phyloP scores from a whole-genome alignment of 2,113 vertebrate genomes.

The Poeciliopsis prolifica region DNA sequence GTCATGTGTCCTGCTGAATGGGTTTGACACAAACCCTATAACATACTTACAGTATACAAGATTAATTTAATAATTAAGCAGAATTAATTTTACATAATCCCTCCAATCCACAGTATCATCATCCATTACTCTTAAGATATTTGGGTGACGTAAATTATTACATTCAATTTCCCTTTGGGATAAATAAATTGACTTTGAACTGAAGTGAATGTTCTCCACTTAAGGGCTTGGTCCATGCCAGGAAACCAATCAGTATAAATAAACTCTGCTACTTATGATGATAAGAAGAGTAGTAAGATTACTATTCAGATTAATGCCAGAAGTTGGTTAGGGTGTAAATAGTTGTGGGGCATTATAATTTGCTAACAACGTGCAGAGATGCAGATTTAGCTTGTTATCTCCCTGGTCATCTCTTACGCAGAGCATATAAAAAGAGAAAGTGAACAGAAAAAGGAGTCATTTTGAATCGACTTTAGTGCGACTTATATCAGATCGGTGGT shows the following conservation, averaged over 20 bases:
- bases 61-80: too few relatives aligned
- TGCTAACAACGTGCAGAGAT: not conserved
- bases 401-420: not conserved
- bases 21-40: too few relatives aligned
- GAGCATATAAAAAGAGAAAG: constrained; percentile 12
- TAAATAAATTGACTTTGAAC: not conserved
- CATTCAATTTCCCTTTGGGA: not conserved
- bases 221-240: too few relatives aligned
- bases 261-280: too few relatives aligned
- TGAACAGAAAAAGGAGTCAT: not conserved
- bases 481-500: not conserved
- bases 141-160: too few relatives aligned
- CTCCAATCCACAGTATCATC: not conserved
- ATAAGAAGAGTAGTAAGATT: too few relatives aligned
- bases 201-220: not conserved
- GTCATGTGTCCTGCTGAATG: too few relatives aligned
- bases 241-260: too few relatives aligned
- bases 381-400: not conserved
- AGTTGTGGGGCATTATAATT: not conserved
- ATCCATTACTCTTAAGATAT: too few relatives aligned
- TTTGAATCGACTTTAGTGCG: not conserved
- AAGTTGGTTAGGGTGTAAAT: not conserved
- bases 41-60: too few relatives aligned
- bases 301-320: too few relatives aligned
- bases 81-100: not conserved